Base-by-base conservation (phyloP, 92 coral and sea anemone species). In the Epizoanthus rinbou region DNA sequence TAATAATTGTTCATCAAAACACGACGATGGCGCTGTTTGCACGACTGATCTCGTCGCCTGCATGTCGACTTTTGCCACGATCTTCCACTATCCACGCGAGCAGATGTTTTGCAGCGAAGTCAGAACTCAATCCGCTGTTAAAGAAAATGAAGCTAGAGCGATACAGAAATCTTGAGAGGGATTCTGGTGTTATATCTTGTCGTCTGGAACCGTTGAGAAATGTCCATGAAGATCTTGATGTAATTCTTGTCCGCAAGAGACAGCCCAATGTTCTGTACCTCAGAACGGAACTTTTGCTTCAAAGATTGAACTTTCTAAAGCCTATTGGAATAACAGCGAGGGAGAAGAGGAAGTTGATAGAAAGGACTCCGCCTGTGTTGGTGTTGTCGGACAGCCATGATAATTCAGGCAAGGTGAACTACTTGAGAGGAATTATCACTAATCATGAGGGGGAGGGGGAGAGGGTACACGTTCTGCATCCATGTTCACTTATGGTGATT, bases 211-310 rank as follows among this genome's bases (percentile, higher is more conserved):
- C 91, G 35, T 89, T 93, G 4, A 86, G 84, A 64, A 80, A 87
- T 67, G 52, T 50, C 69, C 86, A 91, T 82, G 92, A 93, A 45
- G 97, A 91, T 19, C 84, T 93, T 60, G 97, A 93, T 76, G 24
- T 74, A 13, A 67, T 87, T 28, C 91, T 82, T 41, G 91, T 93
- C 7, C 89, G 97, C 59, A 64, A 66, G 23, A 80, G 92, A 25
- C 97, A 91, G 73, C 94, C 97, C 8, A 87, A 93, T 52, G 84
- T 93, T 59, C 43, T 93, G 45, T 93, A 85, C 60, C 87, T 93
- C 23, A 74, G 97, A 76, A 84, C 85, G 18, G 97, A 93, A 78
- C 86, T 93, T 13, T 23, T 93, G 54, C 88, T 91, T 18, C 97
- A 93, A 50, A 84, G 97, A 78, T 69, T 93, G 24, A 79, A 79